These are phyloP conservation scores for Acleris emargana DNA, from an alignment of 2,888 invertebrate genomes.

Conservation along the genomic window DNA sequence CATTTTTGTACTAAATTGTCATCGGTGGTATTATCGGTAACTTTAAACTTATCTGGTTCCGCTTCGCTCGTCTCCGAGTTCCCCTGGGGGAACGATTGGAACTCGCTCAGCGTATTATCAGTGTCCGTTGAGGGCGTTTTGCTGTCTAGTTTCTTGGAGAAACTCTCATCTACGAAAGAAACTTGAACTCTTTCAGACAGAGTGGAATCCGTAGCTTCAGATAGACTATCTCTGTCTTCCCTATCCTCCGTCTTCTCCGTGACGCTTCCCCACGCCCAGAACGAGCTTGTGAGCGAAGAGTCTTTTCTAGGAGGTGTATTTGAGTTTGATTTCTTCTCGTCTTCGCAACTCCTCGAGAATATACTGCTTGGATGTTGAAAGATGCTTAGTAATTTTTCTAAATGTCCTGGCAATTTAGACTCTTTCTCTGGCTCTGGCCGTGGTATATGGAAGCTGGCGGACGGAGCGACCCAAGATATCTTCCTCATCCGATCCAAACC, in stretches of 20 bases:
- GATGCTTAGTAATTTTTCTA: conserved; percentile 86
- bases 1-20: conserved; percentile 78
- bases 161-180: conserved; percentile 75
- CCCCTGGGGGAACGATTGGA: conserved; percentile 65
- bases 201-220: conserved; percentile 75
- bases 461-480: conserved; percentile 85
- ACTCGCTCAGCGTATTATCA: conserved; percentile 76
- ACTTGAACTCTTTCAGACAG: conserved; percentile 77
- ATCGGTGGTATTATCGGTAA: conserved; percentile 78
- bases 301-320: conserved; percentile 76
- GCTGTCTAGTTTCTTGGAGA: conserved; percentile 73
- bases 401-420: conserved; percentile 79
- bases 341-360: conserved; percentile 79
- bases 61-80: conserved; percentile 52
- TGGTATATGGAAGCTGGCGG: conserved; percentile 70
- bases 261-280: conserved; percentile 77
- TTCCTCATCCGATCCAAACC: conserved; percentile 79
- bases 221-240: conserved; percentile 63
- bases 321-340: conserved; percentile 70
- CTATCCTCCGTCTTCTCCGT: conserved; percentile 62
- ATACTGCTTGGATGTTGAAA: conserved; percentile 86
- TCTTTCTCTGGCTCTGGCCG: conserved; percentile 68
- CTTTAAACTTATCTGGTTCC: conserved; percentile 48
- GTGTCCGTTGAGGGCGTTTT: conserved; percentile 79
- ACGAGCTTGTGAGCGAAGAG: conserved; percentile 71